These are phyloP conservation scores for Sebastes iracundus DNA, from an alignment of 2,797 vertebrate genomes.

Conservation along the genomic window DNA sequence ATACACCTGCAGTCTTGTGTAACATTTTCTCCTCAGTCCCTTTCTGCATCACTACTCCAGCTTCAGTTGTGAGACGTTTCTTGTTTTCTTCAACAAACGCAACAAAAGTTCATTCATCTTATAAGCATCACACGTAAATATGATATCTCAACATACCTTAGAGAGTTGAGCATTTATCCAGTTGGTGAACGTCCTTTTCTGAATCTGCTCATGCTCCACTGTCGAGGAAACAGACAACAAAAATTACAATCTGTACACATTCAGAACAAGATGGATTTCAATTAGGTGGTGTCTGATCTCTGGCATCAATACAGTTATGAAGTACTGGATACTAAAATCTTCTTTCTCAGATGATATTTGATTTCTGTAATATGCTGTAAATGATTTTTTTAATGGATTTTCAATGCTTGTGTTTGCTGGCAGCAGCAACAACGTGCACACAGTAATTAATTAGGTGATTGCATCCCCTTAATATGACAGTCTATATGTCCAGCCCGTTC, in stretches of 20 bases:
- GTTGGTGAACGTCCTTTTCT: slow-evolving; percentile 94
- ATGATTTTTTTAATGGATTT: background rate
- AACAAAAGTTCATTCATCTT: background rate
- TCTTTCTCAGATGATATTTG: background rate
- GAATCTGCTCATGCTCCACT: slow-evolving; percentile 92
- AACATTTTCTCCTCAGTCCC: background rate
- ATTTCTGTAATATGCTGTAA: background rate
- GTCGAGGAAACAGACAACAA: slow-evolving; percentile 9
- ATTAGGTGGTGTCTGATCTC: background rate
- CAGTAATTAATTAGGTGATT: background rate
- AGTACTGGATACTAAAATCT: background rate
- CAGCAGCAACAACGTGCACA: background rate
- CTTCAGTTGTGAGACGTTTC: background rate
- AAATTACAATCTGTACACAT: background rate
- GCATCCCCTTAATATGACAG: background rate
- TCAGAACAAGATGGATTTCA: background rate
- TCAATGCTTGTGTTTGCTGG: background rate
- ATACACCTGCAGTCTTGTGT: background rate
- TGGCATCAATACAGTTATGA: background rate
- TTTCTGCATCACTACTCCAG: background rate
- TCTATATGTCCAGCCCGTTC: background rate
- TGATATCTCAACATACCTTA: slow-evolving; percentile 82
- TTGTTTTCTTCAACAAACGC: background rate
- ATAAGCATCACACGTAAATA: background rate
- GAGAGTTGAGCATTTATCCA: slow-evolving; percentile 93